phyloP scores from a whole-genome alignment of 2,113 vertebrate species.

The Poeciliopsis retropinna region DNA sequence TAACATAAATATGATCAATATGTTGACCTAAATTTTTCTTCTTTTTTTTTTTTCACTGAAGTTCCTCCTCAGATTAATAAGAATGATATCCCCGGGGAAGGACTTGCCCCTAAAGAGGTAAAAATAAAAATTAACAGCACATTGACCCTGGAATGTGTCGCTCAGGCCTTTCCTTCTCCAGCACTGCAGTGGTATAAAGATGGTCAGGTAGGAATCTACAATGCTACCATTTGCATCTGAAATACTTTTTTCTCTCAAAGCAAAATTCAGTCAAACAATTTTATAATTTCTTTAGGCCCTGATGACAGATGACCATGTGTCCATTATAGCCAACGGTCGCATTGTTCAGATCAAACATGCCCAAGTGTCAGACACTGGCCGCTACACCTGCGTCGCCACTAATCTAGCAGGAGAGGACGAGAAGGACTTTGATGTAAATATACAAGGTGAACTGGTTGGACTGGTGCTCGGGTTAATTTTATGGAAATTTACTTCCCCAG shows the following conservation, averaged over 20 bases:
- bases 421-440: constrained; percentile 98
- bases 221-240: neutral
- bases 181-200: constrained; percentile 95
- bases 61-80: constrained; percentile 94
- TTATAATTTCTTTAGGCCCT: constrained; percentile 78
- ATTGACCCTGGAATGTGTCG: constrained; percentile 90
- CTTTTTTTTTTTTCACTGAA: constrained; percentile 60
- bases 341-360: constrained; percentile 88
- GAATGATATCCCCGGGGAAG: constrained; percentile 83
- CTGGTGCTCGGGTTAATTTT: constrained; percentile 31
- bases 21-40: constrained; percentile 10
- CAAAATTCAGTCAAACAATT: neutral
- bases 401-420: constrained; percentile 97
- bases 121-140: constrained; percentile 94
- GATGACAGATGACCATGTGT: constrained; percentile 79
- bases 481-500: neutral
- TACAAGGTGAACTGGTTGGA: constrained; percentile 92
- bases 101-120: constrained; percentile 88
- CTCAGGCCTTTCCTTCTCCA: constrained; percentile 87
- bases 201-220: constrained; percentile 84
- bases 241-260: neutral
- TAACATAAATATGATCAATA: neutral
- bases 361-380: constrained; percentile 91
- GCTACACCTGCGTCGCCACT: constrained; percentile 93
- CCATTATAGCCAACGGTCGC: constrained; percentile 83